phyloP scores from a whole-genome alignment of 92 coral and sea anemone genomes.

The Pocillopora grandis region DNA sequence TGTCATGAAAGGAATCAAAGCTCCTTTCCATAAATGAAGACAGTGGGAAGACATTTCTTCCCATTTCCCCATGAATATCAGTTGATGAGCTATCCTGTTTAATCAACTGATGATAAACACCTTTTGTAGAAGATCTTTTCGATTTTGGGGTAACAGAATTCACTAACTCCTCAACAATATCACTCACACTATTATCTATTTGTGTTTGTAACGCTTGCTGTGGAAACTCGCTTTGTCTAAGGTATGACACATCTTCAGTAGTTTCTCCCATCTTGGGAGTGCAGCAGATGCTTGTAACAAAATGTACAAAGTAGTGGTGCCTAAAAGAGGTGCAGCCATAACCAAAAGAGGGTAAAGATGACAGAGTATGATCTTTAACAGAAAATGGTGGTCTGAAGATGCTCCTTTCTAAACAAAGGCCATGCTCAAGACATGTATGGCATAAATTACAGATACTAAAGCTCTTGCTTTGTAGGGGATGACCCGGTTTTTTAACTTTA shows the following conservation, averaged over 20 bases:
- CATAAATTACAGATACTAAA: slow-evolving; percentile 68
- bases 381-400: not conserved
- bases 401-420: not conserved
- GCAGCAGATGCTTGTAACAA: slow-evolving; percentile 56
- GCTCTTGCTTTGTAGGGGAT: slow-evolving; percentile 20
- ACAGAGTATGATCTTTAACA: not conserved
- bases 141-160: not conserved
- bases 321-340: slow-evolving; percentile 42
- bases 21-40: not conserved
- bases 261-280: not conserved
- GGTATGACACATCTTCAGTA: not conserved
- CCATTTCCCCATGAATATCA: not conserved
- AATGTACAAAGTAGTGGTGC: slow-evolving; percentile 36
- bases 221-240: not conserved
- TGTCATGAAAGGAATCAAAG: not conserved
- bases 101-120: not conserved
- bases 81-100: not conserved
- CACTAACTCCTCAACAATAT: slow-evolving; percentile 7
- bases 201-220: not conserved
- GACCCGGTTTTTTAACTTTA: slow-evolving; percentile 11
- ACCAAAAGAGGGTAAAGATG: not conserved
- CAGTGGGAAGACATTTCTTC: not conserved
- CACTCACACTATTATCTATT: not conserved
- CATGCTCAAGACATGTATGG: slow-evolving; percentile 33
- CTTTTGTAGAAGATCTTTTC: not conserved